Evolutionary conservation across 2,113 vertebrate species (phyloP).

Genomic region (Nycticebus coucang): DNA sequence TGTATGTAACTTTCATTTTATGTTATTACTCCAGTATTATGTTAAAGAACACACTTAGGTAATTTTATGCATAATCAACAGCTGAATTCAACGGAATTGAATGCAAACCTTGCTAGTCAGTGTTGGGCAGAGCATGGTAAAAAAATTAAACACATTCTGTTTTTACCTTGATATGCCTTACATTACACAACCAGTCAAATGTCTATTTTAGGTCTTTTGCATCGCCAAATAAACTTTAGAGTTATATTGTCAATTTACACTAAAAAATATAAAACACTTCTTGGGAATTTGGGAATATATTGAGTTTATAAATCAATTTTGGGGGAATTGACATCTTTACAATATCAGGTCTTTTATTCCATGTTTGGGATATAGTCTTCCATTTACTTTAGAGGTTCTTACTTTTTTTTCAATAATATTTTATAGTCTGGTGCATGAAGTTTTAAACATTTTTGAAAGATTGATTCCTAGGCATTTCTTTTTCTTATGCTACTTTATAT

Average conservation of each 20-base stretch:
- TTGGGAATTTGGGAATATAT: neutral
- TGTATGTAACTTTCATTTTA: neutral
- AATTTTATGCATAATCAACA: neutral
- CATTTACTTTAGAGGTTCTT: neutral
- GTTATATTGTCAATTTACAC: neutral
- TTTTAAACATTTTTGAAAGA: neutral
- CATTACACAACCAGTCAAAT: neutral
- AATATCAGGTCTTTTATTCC: neutral
- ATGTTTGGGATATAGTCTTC: neutral
- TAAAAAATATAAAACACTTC: neutral
- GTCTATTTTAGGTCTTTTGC: neutral
- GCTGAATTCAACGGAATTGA: neutral
- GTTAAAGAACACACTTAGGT: neutral
- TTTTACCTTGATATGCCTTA: neutral
- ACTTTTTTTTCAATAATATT: neutral
- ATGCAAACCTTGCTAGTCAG: neutral
- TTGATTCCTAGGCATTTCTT: neutral
- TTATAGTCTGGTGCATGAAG: neutral
- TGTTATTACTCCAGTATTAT: neutral
- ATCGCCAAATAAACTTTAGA: constrained; percentile 31
- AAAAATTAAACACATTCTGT: neutral
- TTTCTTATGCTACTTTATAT: constrained; percentile 8
- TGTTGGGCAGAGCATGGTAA: neutral
- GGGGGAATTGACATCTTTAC: neutral
- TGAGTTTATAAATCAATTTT: neutral